Percentiles rank a stretch among this genome's conserved stretches.
Evolutionary conservation across 2,797 vertebrate genomes (phyloP).

Genomic region (Malacoraja senta): DNA sequence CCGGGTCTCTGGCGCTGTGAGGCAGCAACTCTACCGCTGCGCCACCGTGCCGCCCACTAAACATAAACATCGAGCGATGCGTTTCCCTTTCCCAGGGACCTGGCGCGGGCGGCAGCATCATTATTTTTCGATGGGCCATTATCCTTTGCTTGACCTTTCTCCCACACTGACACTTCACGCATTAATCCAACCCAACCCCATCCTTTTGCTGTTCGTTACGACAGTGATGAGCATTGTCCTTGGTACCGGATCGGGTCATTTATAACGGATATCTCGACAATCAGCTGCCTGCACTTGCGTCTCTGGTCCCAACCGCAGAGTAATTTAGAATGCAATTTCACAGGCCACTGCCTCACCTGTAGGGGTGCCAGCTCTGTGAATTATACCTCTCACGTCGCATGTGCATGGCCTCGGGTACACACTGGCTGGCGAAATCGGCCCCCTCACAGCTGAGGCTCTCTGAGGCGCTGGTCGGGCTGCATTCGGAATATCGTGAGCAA

Average conservation of each 20-base stretch:
- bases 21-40: no score
- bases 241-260: constrained; percentile 52
- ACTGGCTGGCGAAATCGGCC: constrained; percentile 40
- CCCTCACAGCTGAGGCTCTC: constrained; percentile 37
- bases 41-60: no score
- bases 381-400: constrained; percentile 56
- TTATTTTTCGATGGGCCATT: constrained; percentile 17
- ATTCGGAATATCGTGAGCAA: no score
- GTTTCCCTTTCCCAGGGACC: neutral
- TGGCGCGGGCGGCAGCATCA: neutral
- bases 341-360: constrained; percentile 78
- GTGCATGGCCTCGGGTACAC: constrained; percentile 38
- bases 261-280: constrained; percentile 52
- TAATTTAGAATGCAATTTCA: constrained; percentile 90
- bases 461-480: no score
- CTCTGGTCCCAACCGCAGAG: constrained; percentile 54
- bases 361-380: constrained; percentile 68
- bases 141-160: constrained; percentile 46
- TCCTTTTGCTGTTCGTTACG: neutral
- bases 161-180: constrained; percentile 39
- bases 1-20: no score
- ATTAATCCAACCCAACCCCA: neutral
- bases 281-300: constrained; percentile 46
- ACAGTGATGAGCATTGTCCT: constrained; percentile 46
- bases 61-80: neutral